These are phyloP conservation scores for Haemorhous mexicanus DNA, from an alignment of 2,113 vertebrate species.

Conservation along the genomic window DNA sequence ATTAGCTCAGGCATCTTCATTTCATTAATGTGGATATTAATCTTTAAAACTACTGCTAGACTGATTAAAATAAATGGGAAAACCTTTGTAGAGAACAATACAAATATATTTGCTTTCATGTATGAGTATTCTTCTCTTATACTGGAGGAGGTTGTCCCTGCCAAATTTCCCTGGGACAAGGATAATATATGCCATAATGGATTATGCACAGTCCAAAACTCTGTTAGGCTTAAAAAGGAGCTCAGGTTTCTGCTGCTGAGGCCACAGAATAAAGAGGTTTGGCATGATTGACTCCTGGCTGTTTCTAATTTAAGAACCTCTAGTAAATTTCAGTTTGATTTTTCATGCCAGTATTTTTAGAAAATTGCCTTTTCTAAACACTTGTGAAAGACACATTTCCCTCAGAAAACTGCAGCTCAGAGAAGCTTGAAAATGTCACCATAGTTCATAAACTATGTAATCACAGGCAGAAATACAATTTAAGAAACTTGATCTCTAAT, in stretches of 20 bases:
- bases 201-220: slow-evolving; percentile 55
- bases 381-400: not conserved
- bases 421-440: not conserved
- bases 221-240: slow-evolving; percentile 56
- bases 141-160: slow-evolving; percentile 67
- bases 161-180: slow-evolving; percentile 56
- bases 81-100: not conserved
- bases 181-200: slow-evolving; percentile 58
- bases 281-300: not conserved
- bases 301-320: slow-evolving; percentile 44
- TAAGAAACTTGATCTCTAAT: not conserved
- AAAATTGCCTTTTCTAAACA: not conserved
- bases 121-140: not conserved
- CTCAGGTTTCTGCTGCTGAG: slow-evolving; percentile 59
- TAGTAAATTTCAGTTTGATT: not conserved
- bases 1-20: not conserved
- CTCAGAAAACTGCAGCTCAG: not conserved
- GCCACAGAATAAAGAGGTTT: slow-evolving; percentile 51
- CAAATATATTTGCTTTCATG: not conserved
- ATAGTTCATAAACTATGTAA: not conserved
- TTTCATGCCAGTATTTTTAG: not conserved
- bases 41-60: not conserved
- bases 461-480: not conserved
- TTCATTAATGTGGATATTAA: not conserved
- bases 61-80: not conserved